phyloP scores from a whole-genome alignment of 2,113 vertebrate genomes.

The Amphiprion percula region DNA sequence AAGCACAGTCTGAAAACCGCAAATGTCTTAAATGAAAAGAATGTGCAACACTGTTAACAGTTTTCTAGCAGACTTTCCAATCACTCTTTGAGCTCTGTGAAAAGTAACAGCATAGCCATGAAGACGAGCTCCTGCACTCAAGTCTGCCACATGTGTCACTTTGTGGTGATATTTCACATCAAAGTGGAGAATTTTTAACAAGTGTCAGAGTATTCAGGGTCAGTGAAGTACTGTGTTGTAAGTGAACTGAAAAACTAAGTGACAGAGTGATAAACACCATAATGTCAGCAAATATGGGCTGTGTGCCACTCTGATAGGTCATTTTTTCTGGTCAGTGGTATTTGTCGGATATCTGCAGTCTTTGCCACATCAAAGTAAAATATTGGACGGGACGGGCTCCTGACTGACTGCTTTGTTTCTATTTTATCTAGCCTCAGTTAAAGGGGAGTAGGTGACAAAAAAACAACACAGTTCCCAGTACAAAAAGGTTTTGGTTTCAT shows the following conservation, averaged over 20 bases:
- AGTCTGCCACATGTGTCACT: slow-evolving; percentile 48
- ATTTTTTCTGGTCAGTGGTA: background rate
- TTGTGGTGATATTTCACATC: slow-evolving; percentile 70
- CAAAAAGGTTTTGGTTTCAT: no score
- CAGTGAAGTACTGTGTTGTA: slow-evolving; percentile 8
- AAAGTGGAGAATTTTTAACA: slow-evolving; percentile 48
- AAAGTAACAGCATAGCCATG: slow-evolving; percentile 25
- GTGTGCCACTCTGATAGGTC: background rate
- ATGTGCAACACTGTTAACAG: slow-evolving; percentile 21
- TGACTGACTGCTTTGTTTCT: background rate
- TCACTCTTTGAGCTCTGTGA: slow-evolving; percentile 21
- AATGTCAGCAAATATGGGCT: slow-evolving; percentile 30
- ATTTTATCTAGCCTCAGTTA: background rate
- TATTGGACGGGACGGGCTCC: background rate
- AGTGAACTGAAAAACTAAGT: slow-evolving; percentile 52
- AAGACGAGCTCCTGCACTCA: background rate
- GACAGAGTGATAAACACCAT: slow-evolving; percentile 16
- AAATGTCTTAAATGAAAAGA: slow-evolving; percentile 1
- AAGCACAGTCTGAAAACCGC: slow-evolving; percentile 15
- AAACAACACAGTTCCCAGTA: no score
- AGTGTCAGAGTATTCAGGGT: background rate
- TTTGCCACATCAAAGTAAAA: slow-evolving; percentile 16
- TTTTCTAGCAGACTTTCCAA: slow-evolving; percentile 10
- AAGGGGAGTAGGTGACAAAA: no score
- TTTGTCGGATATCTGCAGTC: background rate